Percentiles rank a stretch among this genome's conserved stretches.
Evolutionary conservation across 2,113 vertebrate genomes (phyloP).

Genomic region (Osmerus mordax): DNA sequence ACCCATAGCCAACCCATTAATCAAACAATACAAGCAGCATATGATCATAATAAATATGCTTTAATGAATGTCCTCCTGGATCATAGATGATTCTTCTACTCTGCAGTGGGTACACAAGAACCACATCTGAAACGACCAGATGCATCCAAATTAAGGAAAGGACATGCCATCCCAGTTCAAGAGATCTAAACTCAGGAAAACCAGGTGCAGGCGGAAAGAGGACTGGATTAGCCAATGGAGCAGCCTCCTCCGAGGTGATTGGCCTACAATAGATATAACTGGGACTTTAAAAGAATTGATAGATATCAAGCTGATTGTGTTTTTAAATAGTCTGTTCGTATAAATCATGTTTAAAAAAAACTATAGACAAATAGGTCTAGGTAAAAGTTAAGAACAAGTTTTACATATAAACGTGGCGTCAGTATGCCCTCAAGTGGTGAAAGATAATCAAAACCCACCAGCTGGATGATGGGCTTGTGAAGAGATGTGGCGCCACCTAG

Average conservation of each 20-base stretch:
- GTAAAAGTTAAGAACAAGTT: background rate
- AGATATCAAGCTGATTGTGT: too few relatives aligned
- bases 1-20: constrained; percentile 63
- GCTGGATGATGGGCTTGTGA: background rate
- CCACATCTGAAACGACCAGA: background rate
- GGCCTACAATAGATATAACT: too few relatives aligned
- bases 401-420: background rate
- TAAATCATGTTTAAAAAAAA: background rate
- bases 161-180: too few relatives aligned
- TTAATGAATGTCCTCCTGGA: constrained; percentile 28
- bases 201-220: too few relatives aligned
- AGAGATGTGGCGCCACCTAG: background rate
- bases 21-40: constrained; percentile 65
- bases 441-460: background rate
- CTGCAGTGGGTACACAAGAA: background rate
- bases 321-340: too few relatives aligned
- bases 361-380: background rate
- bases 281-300: too few relatives aligned
- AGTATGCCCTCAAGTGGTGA: background rate
- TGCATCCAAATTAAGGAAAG: background rate
- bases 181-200: too few relatives aligned
- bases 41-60: constrained; percentile 63
- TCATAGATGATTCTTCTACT: background rate
- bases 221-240: too few relatives aligned
- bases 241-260: too few relatives aligned